Conservation (phyloP, 1,140 invertebrate genomes). For the Brachystomella parvula region DNA sequence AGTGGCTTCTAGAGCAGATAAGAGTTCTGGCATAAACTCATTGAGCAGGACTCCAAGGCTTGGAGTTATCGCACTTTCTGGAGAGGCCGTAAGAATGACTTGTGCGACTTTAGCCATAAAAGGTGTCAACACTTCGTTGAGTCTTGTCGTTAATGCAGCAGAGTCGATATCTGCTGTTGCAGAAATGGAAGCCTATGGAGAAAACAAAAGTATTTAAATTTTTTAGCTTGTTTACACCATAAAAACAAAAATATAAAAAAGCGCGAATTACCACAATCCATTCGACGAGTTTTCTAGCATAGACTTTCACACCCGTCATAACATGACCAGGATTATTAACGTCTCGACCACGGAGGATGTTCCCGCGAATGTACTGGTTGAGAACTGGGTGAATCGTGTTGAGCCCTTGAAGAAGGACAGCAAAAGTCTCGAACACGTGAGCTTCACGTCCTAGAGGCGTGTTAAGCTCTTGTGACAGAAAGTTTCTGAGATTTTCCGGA, state of each 20-base stretch:
- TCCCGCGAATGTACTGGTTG: conserved; percentile 25
- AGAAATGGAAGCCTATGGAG: background rate
- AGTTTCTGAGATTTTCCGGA: conserved; percentile 12
- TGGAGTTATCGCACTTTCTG: background rate
- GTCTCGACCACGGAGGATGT: conserved; percentile 33
- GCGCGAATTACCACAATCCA: conserved; percentile 6
- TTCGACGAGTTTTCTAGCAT: conserved; percentile 23
- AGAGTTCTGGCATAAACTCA: background rate
- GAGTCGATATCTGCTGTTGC: background rate
- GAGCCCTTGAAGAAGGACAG: conserved; percentile 20
- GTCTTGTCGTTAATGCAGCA: background rate
- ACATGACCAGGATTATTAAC: conserved; percentile 25
- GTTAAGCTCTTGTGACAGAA: background rate
- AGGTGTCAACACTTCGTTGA: background rate
- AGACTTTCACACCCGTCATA: conserved; percentile 19
- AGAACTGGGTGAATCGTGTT: conserved; percentile 17
- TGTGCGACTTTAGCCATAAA: background rate
- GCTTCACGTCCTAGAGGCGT: background rate
- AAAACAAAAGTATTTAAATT: background rate
- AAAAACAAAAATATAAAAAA: background rate
- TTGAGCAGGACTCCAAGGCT: background rate
- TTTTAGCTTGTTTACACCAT: background rate
- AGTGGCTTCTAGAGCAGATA: background rate
- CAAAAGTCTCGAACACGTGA: conserved; percentile 24
- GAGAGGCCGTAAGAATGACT: background rate